phyloP scores from a whole-genome alignment of 2,113 vertebrate species.

The Phrynosoma platyrhinos region DNA sequence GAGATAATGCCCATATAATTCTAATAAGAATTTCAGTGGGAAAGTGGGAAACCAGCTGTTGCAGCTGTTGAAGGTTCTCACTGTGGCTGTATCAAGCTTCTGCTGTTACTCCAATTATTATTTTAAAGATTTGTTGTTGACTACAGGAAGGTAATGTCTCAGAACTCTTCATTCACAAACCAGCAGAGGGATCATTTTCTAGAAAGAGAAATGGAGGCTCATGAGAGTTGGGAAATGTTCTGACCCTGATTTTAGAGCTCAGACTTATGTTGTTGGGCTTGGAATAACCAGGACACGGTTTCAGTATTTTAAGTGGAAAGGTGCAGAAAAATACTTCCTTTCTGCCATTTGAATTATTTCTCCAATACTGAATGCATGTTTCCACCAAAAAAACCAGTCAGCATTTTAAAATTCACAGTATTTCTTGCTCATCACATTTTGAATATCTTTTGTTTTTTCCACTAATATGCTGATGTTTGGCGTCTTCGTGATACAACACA shows the following conservation, averaged over 20 bases:
- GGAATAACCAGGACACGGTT: neutral
- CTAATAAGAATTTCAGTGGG: constrained; percentile 3
- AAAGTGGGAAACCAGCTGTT: neutral
- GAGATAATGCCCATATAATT: neutral
- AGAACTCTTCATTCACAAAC: neutral
- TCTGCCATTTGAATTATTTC: neutral
- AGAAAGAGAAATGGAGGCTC: neutral
- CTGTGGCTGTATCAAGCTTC: neutral
- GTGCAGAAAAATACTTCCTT: neutral
- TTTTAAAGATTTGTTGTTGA: constrained; percentile 13
- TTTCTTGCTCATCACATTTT: neutral
- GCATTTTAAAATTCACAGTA: neutral
- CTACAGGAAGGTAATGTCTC: neutral
- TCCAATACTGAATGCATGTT: neutral
- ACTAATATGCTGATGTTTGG: neutral
- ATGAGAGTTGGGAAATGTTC: neutral
- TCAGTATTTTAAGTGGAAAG: neutral
- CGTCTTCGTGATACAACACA: neutral
- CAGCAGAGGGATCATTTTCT: neutral
- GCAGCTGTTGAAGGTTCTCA: constrained; percentile 13
- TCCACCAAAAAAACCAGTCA: neutral
- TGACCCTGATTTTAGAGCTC: neutral
- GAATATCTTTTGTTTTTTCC: neutral
- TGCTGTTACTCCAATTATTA: neutral
- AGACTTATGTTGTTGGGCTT: neutral